Conservation (phyloP, 2,888 invertebrate species). For the Polymixis lichenea region DNA sequence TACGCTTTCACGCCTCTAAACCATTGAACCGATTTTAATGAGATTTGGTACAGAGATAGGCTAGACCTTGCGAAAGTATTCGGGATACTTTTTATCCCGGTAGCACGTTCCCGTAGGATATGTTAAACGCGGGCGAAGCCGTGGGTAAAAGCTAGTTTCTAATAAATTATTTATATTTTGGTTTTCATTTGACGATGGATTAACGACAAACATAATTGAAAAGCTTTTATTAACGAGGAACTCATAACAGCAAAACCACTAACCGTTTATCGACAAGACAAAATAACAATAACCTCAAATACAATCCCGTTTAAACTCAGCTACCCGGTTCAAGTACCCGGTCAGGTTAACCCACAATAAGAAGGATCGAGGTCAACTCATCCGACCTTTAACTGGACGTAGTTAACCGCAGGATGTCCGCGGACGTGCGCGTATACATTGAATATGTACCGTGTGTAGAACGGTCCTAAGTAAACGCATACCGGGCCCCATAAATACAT, state of each 20-base stretch:
- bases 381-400: slow-evolving; percentile 29
- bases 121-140: no score
- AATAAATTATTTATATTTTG: no score
- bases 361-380: slow-evolving; percentile 35
- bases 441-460: background rate
- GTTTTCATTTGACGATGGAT: background rate
- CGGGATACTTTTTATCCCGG: no score
- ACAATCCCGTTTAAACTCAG: slow-evolving; percentile 14
- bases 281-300: slow-evolving; percentile 30
- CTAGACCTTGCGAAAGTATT: no score
- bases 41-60: no score
- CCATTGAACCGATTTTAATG: no score
- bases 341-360: slow-evolving; percentile 7
- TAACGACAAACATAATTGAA: background rate
- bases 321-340: background rate
- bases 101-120: no score
- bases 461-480: slow-evolving; percentile 47
- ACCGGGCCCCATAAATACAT: slow-evolving; percentile 19
- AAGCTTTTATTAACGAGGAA: background rate
- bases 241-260: background rate
- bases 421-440: background rate
- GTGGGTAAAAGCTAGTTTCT: no score
- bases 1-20: no score
- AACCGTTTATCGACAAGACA: background rate
- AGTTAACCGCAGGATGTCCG: slow-evolving; percentile 29